Evolutionary conservation across 2,113 vertebrate genomes (phyloP).

Genomic region (Lophura nycthemera): DNA sequence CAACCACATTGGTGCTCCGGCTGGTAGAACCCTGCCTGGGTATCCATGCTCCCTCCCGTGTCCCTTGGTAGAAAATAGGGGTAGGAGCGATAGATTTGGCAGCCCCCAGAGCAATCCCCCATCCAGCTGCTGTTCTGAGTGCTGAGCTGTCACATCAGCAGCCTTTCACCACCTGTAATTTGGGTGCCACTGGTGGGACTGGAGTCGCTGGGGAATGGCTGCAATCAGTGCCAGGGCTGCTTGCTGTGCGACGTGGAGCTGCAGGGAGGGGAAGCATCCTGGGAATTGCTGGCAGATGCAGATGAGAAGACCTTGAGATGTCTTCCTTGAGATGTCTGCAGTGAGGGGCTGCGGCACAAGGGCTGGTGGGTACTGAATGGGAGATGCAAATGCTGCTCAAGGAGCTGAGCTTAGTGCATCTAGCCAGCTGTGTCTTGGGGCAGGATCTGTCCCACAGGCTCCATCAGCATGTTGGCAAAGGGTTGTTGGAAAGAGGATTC

Average conservation of each 20-base stretch:
- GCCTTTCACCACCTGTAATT: neutral
- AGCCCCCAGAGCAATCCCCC: fast-evolving
- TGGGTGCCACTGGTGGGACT: neutral
- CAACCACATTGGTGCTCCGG: fast-evolving
- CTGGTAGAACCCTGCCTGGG: neutral
- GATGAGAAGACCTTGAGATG: constrained; percentile 56
- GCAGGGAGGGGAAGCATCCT: neutral
- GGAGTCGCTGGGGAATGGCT: constrained; percentile 15
- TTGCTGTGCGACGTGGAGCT: neutral
- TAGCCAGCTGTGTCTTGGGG: neutral
- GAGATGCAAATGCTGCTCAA: neutral
- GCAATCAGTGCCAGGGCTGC: neutral
- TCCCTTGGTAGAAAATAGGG: neutral
- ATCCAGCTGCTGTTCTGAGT: neutral
- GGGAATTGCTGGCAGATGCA: neutral
- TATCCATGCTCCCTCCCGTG: neutral
- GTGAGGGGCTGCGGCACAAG: neutral
- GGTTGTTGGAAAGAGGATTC: neutral
- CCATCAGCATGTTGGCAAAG: neutral
- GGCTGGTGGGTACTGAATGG: neutral
- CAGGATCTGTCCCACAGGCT: neutral
- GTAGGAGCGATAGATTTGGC: neutral
- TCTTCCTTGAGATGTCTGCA: constrained; percentile 52
- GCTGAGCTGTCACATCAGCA: neutral
- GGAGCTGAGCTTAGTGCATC: neutral